Base-by-base conservation (phyloP, 1,140 invertebrate genomes). In the Latrodectus geometricus region DNA sequence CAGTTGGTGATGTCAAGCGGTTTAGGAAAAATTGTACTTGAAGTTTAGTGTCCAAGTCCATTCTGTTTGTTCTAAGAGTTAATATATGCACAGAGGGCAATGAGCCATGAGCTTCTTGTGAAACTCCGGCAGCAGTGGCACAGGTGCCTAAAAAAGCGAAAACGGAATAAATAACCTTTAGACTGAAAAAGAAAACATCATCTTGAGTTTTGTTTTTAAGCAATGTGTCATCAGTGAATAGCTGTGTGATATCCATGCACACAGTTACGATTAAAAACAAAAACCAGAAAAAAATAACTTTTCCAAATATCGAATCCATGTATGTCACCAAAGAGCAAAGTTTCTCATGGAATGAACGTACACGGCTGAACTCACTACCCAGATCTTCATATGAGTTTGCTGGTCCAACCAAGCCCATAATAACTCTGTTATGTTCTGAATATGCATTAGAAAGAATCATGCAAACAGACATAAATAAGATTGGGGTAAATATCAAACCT, bases 81-180 rank as follows among this genome's bases (percentile, higher is more conserved):
- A 89, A 72, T 15, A 78, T 73, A 23, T 89, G 88, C 7, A 89
- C 78, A 9, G 85, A 77, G 4, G 88, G 88, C 4, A 89, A 17
- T 9, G 88, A 81, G 9, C 75, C 87, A 21, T 87, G 87, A 23
- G 87, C 88, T 54, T 88, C 80, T 68, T 88, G 79, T 3, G 88
- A 88, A 8, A 89, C 88, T 9, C 61, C 52, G 9, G 87, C 78
- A 48, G 88, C 88, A 12, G 85, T 85, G 11, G 88, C 87, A 21
- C 88, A 88, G 20, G 88, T 89, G 0, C 88, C 88, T 11, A 88
- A 23, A 68, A 89, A 89, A 11, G 85, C 83, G 0, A 88, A 54
- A n/a, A 88, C 78, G n/a, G 88, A 89, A 83, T 88, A 89, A 11
- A 89, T 65, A 4, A 88, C 86, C 20, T 87, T 88, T 3, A 89